Evolutionary conservation across 2,888 invertebrate species (phyloP), one percentile per base, ranked within the genome.

Genomic region (Leptopterna dolabrata): DNA sequence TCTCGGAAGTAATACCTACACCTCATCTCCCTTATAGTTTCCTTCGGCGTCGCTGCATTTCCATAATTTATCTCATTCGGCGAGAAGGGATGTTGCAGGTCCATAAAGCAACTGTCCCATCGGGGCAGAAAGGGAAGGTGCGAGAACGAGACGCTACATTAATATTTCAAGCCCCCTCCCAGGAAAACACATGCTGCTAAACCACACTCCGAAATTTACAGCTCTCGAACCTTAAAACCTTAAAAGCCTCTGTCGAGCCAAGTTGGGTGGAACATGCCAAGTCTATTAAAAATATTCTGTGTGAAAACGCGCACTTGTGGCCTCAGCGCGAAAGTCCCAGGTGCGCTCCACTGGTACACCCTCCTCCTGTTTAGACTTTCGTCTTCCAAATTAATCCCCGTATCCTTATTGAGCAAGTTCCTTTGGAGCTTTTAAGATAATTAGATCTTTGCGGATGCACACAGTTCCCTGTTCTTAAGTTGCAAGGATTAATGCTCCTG

Each of bases 271-370:
- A 43, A 78, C 73, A 76, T 30, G 73, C 73, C 30, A 81, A 55
- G 81, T 81, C 81, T 81, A 81, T 81, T 81, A 81, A 81, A 81
- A 81, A 81, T 81, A 81, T 81, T 81, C 78, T 45, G 78, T 78
- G 55, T 27, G 55, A 81, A 55, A 55, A 36, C 55, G 78, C 43
- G 45, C 41, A 81, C 81, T 81, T 55, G 51, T 0, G 45, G 81
- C 24, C 27, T 81, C 55, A n/a, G 36, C 36, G 73, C 30, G 73
- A 76, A 16, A 51, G 81, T 81, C 81, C 55, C 81, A 81, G 81
- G 81, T 81, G 81, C 55, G 55, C 55, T 55, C 24, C 19, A 45
- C 7, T 6, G 43, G 19, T 45, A n/a, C 45, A 16, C 0, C 19
- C 78, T 43, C 24, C 45, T 2, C n/a, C 45, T 19, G 41, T 45